Conservation (phyloP, 1,140 invertebrate genomes). For the Batillaria attramentaria region DNA sequence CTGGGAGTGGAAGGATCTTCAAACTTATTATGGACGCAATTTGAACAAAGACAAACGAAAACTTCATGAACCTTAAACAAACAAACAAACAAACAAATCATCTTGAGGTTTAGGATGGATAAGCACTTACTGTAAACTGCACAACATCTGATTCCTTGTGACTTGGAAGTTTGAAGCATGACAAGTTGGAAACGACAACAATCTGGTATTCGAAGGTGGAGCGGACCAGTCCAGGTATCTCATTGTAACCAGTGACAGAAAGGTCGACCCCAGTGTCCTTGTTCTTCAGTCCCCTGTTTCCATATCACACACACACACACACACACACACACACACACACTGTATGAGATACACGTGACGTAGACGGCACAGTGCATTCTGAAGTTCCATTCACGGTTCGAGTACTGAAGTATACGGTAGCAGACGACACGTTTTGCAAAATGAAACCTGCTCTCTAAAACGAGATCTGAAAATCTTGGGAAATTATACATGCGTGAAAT, state of each 20-base stretch:
- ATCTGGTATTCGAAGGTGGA: slow-evolving; percentile 59
- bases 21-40: no score
- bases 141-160: slow-evolving; percentile 64
- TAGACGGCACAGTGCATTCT: neutral
- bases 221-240: slow-evolving; percentile 50
- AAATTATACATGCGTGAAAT: neutral
- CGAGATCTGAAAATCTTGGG: neutral
- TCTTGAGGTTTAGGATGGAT: no score
- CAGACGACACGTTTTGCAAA: neutral
- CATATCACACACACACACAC: neutral
- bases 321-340: neutral
- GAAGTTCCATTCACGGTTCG: neutral
- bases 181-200: slow-evolving; percentile 58
- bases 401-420: neutral
- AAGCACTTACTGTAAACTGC: slow-evolving; percentile 59
- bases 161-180: slow-evolving; percentile 61
- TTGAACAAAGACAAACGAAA: no score
- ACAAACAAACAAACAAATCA: no score
- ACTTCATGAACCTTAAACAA: no score
- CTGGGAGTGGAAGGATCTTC: no score
- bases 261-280: slow-evolving; percentile 61
- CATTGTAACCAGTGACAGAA: slow-evolving; percentile 53
- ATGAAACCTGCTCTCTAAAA: neutral
- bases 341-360: neutral
- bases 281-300: slow-evolving; percentile 59